Evolutionary conservation across 2,797 vertebrate species (phyloP).

Genomic region (Nyctalus aviator): DNA sequence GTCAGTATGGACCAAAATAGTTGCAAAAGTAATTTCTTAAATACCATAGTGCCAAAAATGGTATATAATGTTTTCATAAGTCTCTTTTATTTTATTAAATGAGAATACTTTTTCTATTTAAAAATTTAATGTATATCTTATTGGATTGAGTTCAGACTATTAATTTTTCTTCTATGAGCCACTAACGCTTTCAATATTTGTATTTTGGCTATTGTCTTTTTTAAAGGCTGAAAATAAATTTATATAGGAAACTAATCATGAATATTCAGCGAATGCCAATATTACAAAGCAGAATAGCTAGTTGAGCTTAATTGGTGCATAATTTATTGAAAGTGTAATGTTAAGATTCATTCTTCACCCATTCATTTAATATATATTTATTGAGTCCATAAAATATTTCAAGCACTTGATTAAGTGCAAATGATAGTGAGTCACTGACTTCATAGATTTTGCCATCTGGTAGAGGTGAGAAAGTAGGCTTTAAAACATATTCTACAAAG

Average conservation of each 20-base stretch:
- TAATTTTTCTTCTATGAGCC: neutral
- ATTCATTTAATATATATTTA: constrained; percentile 48
- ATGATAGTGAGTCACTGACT: neutral
- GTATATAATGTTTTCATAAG: neutral
- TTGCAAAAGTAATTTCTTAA: neutral
- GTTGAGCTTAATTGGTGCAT: constrained; percentile 65
- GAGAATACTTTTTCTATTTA: neutral
- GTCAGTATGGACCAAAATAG: neutral
- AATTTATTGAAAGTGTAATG: neutral
- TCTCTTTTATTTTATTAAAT: neutral
- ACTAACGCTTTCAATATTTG: neutral
- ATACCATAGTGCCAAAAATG: neutral
- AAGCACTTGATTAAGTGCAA: neutral
- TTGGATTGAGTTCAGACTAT: neutral
- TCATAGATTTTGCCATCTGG: neutral
- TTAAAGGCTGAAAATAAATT: constrained; percentile 40
- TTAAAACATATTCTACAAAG: constrained; percentile 1
- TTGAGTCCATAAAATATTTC: constrained; percentile 12
- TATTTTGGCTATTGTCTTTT: constrained; percentile 12
- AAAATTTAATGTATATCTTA: neutral
- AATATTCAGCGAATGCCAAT: constrained; percentile 67
- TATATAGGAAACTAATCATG: constrained; percentile 8
- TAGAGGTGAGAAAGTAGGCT: neutral
- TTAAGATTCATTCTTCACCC: neutral
- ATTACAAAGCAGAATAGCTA: constrained; percentile 56